These are phyloP conservation scores for Dipus sagitta DNA, from an alignment of 2,797 vertebrate genomes.

Conservation along the genomic window DNA sequence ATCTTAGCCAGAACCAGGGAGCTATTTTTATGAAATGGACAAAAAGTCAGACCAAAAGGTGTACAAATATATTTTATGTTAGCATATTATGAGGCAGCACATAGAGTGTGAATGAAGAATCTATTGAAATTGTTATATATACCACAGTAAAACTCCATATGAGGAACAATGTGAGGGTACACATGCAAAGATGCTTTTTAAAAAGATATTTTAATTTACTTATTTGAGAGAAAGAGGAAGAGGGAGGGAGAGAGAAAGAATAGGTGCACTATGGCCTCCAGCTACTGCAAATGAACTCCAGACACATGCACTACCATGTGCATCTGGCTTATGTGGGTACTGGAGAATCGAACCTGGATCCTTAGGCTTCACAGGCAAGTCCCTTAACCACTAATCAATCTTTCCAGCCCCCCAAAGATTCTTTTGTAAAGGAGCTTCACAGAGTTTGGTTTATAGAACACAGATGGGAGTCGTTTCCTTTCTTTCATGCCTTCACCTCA, in stretches of 20 bases:
- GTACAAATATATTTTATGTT: slow-evolving; percentile 24
- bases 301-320: too few species aligned
- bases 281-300: too few species aligned
- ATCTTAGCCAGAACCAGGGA: background rate
- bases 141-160: background rate
- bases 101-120: background rate
- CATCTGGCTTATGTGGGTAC: too few species aligned
- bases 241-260: too few species aligned
- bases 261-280: too few species aligned
- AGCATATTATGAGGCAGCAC: background rate
- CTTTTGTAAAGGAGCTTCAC: background rate
- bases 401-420: background rate
- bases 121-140: background rate
- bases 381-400: too few species aligned
- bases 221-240: too few species aligned
- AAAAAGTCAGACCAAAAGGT: slow-evolving; percentile 25
- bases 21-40: slow-evolving; percentile 63
- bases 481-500: background rate
- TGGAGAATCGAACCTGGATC: too few species aligned
- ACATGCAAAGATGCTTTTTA: background rate
- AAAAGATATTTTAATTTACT: background rate
- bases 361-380: too few species aligned
- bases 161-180: slow-evolving; percentile 7
- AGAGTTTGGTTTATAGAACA: background rate
- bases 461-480: background rate